Evolutionary conservation across 2,113 vertebrate genomes (phyloP), one percentile per base, ranked within the genome.

Genomic region (Leucopsar rothschildi): DNA sequence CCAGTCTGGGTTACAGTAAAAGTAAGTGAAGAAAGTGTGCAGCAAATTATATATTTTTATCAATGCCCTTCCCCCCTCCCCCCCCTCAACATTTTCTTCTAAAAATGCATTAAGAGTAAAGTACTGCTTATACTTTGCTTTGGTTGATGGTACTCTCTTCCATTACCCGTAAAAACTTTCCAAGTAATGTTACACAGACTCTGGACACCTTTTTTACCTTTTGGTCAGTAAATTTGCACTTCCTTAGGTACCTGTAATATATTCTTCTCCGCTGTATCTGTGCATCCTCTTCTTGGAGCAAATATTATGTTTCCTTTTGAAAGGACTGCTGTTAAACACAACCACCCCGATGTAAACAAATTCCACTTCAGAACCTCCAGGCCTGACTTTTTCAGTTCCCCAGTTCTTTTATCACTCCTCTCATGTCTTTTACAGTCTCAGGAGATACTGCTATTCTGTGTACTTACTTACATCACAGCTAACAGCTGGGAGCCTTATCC

Each of bases 31-130:
- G 24, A 66, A 93, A 81, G 77, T 22, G 15, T 78, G 17, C 9
- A 61, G 14, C 8, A 76, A 61, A 76, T 47, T 13, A 4, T 25
- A 61, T 23, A 82, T 76, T 52, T 55, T 55, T 29, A 40, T 31
- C 15, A 45, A 14, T 19, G 12, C 27, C 3, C 9, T 9, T 11
- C 1, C 27, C 3, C 1, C 1, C 4, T 8, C 7, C 3, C 2
- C 2, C 8, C 12, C 5, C 2, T 27, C 3, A 24, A 10, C 11
- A 21, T 20, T 69, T 88, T 27, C 11, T 19, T 83, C 66, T 63
- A 19, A 53, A 78, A 29, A 45, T 52, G 0, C 25, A 17, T 82
- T 52, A 44, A 57, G 70, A 66, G 2, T 66, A 39, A 81, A 73
- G 3, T 40, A 19, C 3, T 33, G 28, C 14, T 33, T 71, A 25